Percentiles rank a stretch among this genome's conserved stretches.
Conservation (phyloP, 2,113 vertebrate genomes). For the Tyrannus savana region DNA sequence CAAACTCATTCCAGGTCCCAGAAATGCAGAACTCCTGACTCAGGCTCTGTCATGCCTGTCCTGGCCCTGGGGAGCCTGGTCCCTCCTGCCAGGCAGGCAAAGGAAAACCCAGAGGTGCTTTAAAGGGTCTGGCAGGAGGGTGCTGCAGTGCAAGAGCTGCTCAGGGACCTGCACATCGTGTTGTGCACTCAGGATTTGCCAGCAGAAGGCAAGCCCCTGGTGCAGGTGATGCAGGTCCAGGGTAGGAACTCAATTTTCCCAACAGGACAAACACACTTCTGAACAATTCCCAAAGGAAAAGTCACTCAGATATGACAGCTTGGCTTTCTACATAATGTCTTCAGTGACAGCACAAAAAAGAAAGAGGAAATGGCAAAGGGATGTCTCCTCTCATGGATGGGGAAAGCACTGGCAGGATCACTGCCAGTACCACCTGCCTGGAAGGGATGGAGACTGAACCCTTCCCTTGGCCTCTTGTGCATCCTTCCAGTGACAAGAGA, state of each 20-base stretch:
- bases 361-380: neutral
- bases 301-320: neutral
- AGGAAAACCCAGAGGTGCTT: neutral
- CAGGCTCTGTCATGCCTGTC: neutral
- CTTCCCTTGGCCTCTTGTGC: neutral
- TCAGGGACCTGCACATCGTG: neutral
- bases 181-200: fast-evolving
- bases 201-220: neutral
- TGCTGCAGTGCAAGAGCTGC: neutral
- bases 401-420: neutral
- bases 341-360: neutral
- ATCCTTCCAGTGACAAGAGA: neutral
- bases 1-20: neutral
- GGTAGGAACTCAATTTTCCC: neutral
- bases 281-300: neutral
- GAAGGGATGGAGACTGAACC: neutral
- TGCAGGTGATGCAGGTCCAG: neutral
- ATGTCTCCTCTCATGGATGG: neutral
- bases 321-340: neutral
- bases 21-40: neutral
- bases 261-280: neutral
- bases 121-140: neutral
- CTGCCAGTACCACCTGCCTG: neutral
- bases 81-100: neutral
- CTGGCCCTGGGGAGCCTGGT: neutral